Percentiles rank a stretch among this genome's conserved stretches.
These are phyloP conservation scores for Pristionchus japonicus DNA, from an alignment of 2,888 invertebrate species.

Conservation along the genomic window DNA sequence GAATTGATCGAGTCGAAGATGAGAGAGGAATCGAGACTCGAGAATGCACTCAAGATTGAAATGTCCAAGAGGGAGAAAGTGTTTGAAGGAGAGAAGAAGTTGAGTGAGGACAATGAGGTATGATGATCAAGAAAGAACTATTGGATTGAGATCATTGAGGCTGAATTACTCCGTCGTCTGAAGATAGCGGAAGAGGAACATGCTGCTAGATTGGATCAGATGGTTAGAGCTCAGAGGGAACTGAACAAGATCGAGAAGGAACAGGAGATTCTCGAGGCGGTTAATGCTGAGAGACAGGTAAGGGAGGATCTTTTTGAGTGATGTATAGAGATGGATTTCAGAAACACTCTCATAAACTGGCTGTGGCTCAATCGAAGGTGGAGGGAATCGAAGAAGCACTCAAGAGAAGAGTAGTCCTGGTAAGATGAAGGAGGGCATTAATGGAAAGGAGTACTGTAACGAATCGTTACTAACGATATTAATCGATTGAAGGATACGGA, in stretches of 20 bases:
- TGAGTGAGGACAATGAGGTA: conserved; percentile 36
- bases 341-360: conserved; percentile 24
- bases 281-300: conserved; percentile 46
- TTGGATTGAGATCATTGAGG: not conserved
- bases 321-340: not conserved
- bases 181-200: conserved; percentile 27
- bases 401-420: conserved; percentile 76
- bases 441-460: not conserved
- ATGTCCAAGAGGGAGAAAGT: conserved; percentile 26
- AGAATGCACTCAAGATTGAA: conserved; percentile 19
- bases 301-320: not conserved
- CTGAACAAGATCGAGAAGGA: conserved; percentile 78
- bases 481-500: conserved; percentile 74
- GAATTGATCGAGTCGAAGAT: conserved; percentile 54
- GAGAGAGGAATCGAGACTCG: not conserved
- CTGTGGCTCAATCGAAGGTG: conserved; percentile 76
- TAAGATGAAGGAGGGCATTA: conserved; percentile 77
- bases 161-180: conserved; percentile 29
- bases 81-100: conserved; percentile 14
- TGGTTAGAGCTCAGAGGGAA: conserved; percentile 78
- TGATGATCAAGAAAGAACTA: not conserved
- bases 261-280: conserved; percentile 78
- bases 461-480: too few species aligned
- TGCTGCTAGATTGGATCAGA: not conserved
- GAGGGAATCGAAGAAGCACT: conserved; percentile 86